Conservation (phyloP, 2,797 vertebrate genomes). For the Dendrocincla fuliginosa region DNA sequence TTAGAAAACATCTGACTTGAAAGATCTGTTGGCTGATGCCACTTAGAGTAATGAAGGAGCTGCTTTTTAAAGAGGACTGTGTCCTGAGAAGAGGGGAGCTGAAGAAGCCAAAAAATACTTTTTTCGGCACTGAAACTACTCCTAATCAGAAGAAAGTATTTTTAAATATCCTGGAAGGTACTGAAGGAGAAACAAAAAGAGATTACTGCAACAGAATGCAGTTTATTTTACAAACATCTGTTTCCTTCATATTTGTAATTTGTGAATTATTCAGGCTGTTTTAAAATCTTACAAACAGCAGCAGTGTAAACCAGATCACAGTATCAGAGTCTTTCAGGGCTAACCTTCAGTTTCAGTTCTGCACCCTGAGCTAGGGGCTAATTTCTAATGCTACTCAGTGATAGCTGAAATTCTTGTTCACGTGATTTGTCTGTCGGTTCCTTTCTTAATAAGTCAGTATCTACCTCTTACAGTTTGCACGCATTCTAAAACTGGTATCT, state of each 20-base stretch:
- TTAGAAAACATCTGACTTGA: neutral
- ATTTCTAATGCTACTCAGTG: neutral
- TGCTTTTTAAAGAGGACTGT: neutral
- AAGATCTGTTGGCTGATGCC: neutral
- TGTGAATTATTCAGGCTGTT: neutral
- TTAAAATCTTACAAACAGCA: neutral
- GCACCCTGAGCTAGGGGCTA: neutral
- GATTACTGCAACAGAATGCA: neutral
- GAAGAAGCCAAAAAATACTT: neutral
- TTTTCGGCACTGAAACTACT: neutral
- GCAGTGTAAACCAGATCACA: neutral
- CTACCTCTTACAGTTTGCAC: neutral
- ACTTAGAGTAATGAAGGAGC: neutral
- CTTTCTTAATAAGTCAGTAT: neutral
- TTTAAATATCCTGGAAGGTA: neutral
- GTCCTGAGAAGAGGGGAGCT: neutral
- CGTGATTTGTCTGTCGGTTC: neutral
- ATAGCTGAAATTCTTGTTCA: neutral
- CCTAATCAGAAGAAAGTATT: neutral
- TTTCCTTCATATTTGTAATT: neutral
- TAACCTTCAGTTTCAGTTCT: neutral
- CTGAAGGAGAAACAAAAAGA: neutral
- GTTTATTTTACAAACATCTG: neutral
- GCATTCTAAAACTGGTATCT: neutral
- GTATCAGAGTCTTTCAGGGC: neutral